phyloP scores from a whole-genome alignment of 2,888 invertebrate genomes.

The Lissonota sp. region DNA sequence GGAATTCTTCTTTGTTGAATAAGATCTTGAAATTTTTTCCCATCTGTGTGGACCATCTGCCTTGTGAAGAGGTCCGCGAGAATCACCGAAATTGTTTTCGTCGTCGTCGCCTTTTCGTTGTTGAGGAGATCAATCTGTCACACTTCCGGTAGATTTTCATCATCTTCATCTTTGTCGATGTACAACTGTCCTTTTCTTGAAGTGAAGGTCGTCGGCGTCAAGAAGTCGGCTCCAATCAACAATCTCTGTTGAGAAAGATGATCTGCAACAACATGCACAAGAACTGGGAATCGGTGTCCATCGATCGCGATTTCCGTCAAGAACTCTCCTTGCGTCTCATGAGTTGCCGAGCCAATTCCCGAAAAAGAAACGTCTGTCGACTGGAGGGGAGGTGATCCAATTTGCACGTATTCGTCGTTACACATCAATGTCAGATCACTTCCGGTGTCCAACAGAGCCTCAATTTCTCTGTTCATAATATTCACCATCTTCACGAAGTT shows the following conservation, averaged over 20 bases:
- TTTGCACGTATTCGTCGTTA: conserved; percentile 33
- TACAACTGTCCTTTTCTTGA: not conserved
- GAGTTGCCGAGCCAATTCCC: conserved; percentile 48
- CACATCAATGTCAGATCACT: conserved; percentile 55
- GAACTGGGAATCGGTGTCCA: conserved; percentile 7
- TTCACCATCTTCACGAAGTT: conserved; percentile 33
- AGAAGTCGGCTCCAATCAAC: conserved; percentile 33
- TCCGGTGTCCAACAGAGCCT: conserved; percentile 56
- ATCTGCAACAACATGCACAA: conserved; percentile 16
- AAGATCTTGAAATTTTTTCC: no score
- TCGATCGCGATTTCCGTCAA: conserved; percentile 23
- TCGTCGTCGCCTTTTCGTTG: no score
- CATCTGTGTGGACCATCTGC: no score
- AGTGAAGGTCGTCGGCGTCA: not conserved
- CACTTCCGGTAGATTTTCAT: not conserved
- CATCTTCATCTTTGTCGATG: not conserved
- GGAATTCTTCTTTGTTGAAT: no score
- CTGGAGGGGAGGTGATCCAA: conserved; percentile 48
- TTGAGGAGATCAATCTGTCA: not conserved
- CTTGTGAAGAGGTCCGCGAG: no score
- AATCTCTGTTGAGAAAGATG: conserved; percentile 21
- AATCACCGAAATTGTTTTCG: no score
- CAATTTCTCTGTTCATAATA: conserved; percentile 19
- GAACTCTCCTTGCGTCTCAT: conserved; percentile 30
- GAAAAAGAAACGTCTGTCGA: conserved; percentile 15